Evolutionary conservation across 1,140 invertebrate genomes (phyloP), one percentile per base, ranked within the genome.

Genomic region (Dermatophagoides farinae): DNA sequence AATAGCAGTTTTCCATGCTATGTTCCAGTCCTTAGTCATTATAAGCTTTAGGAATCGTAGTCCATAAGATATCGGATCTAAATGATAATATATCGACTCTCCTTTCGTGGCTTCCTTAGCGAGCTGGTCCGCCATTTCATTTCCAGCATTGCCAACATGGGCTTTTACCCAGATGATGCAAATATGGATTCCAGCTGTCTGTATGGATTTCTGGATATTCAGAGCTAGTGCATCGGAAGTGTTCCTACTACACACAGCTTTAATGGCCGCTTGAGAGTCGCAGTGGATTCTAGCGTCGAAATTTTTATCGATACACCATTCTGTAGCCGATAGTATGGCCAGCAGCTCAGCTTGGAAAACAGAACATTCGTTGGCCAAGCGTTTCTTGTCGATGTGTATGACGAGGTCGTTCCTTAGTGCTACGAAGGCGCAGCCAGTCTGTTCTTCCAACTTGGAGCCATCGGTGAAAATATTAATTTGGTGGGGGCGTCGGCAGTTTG

Each of bases 111-210:
- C 25, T 10, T 8, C 57, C 20, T 53, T 58, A n/a, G 57, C 57
- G 8, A 47, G 16, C 22, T 41, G 8, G 44, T 58, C 57, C 16
- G 57, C 57, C 22, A 9, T 41, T 49, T 58, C 57, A 38, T 58
- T 58, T 8, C 57, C 57, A 8, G 20, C 16, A 31, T 8, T 58
- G 11, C 43, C 43, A 38, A 47, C 20, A 20, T 58, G 57, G 39
- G 57, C 57, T 58, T 58, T 58, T 12, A 58, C 57, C 57, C 57
- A 58, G 18, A 9, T 10, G 23, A 57, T 57, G 54, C 9, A 9
- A 22, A 16, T 12, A 10, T 10, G 57, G 23, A 11, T 49, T 12
- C 52, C 10, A 8, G 9, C 6, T 22, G 10, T 11, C 10, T 12
- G 44, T 11, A 58, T 10, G 22, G 23, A 18, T 9, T 58, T 22